phyloP scores from a whole-genome alignment of 1,140 invertebrate species.

The Trachelipus rathkii region DNA sequence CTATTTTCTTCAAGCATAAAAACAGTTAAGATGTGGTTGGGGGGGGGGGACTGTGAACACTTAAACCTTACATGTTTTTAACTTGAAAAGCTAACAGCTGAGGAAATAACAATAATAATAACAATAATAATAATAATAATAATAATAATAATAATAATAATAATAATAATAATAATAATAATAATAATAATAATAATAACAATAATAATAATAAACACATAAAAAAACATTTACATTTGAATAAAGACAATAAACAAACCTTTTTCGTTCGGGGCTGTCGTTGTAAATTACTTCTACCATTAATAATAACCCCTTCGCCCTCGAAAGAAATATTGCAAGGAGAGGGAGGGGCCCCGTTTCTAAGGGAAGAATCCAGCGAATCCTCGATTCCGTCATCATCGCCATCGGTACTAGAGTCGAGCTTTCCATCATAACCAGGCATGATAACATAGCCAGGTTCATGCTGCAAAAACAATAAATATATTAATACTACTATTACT shows the following conservation, averaged over 20 bases:
- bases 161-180: no score
- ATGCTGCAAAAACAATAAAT: slow-evolving; percentile 28
- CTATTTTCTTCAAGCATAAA: no score
- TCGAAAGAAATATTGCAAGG: slow-evolving; percentile 76
- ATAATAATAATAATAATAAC: no score
- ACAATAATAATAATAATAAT: no score
- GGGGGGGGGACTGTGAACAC: no score
- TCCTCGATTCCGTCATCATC: slow-evolving; percentile 53
- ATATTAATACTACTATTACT: background rate
- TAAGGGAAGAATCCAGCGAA: slow-evolving; percentile 50
- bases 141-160: no score
- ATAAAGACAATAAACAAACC: slow-evolving; percentile 48
- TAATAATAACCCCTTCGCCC: slow-evolving; percentile 83
- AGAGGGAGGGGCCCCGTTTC: slow-evolving; percentile 59
- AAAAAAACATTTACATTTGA: no score
- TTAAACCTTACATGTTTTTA: no score
- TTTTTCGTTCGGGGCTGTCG: slow-evolving; percentile 62
- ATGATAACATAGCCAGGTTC: slow-evolving; percentile 65
- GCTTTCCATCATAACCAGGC: slow-evolving; percentile 55
- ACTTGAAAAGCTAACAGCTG: no score
- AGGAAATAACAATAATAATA: no score
- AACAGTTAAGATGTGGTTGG: no score
- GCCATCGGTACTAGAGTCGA: slow-evolving; percentile 63
- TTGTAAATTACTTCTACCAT: slow-evolving; percentile 72
- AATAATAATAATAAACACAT: no score